Percentiles rank a stretch among this genome's conserved stretches.
phyloP scores from a whole-genome alignment of 2,888 invertebrate species.

The Hydriomena furcata region DNA sequence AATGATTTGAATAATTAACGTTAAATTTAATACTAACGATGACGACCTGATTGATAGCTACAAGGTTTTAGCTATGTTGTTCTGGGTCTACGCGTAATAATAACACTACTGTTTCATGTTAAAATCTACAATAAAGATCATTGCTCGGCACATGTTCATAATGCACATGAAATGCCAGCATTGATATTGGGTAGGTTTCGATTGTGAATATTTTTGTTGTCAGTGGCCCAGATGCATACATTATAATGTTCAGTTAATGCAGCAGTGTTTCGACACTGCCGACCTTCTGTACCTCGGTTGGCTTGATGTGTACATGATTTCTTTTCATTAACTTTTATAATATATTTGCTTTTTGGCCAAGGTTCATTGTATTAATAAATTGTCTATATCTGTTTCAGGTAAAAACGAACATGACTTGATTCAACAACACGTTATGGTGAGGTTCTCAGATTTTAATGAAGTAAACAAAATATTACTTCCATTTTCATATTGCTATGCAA shows the following conservation, averaged over 20 bases:
- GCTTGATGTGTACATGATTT: constrained; percentile 52
- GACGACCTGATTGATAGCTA: too few species aligned
- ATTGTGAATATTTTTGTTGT: constrained; percentile 50
- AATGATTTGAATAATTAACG: too few species aligned
- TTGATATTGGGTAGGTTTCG: constrained; percentile 24
- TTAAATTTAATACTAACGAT: too few species aligned
- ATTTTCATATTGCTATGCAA: background rate
- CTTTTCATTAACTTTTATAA: constrained; percentile 46
- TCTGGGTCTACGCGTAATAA: too few species aligned
- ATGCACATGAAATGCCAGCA: constrained; percentile 20
- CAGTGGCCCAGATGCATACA: constrained; percentile 70
- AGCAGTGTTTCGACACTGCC: constrained; percentile 63
- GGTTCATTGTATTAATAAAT: constrained; percentile 39
- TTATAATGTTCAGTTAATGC: constrained; percentile 62
- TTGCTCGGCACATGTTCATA: constrained; percentile 4
- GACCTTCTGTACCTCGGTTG: constrained; percentile 63
- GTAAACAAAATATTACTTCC: background rate
- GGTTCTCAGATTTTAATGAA: constrained; percentile 35
- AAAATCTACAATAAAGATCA: constrained; percentile 1
- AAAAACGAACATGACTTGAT: constrained; percentile 44
- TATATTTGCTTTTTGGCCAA: constrained; percentile 38
- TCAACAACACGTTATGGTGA: constrained; percentile 63
- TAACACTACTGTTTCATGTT: background rate
- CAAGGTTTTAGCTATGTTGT: background rate
- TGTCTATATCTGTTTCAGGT: constrained; percentile 72